These are phyloP conservation scores for Ostrea denselamellosa DNA, from an alignment of 1,140 invertebrate genomes.

Conservation along the genomic window DNA sequence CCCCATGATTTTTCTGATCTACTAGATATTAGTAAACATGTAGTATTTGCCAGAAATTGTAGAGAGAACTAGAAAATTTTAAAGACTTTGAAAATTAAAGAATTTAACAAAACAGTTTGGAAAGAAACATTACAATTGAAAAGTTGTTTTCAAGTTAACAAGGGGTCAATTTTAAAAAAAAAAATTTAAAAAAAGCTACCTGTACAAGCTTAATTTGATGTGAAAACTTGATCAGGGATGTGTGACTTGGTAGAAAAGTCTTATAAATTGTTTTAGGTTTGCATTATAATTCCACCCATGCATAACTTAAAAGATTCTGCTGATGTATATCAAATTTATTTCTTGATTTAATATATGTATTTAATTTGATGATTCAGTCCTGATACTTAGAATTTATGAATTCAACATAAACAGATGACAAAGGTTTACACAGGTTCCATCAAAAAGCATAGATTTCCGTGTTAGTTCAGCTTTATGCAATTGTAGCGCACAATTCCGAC, in stretches of 20 bases:
- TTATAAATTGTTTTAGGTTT: neutral
- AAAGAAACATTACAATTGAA: neutral
- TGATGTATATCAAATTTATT: neutral
- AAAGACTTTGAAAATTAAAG: neutral
- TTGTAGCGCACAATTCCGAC: slow-evolving; percentile 72
- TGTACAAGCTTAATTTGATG: neutral
- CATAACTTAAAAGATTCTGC: neutral
- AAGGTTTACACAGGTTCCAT: neutral
- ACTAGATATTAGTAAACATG: neutral
- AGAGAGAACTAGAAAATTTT: neutral
- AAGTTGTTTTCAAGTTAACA: neutral
- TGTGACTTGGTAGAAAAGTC: neutral
- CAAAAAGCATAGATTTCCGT: neutral
- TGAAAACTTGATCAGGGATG: neutral
- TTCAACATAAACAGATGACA: neutral
- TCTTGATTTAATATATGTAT: neutral
- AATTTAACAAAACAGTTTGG: neutral
- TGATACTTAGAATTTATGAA: neutral
- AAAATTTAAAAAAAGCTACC: too few relatives aligned
- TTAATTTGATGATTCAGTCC: neutral
- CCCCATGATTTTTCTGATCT: neutral
- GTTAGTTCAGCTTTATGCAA: slow-evolving; percentile 39
- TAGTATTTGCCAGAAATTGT: neutral
- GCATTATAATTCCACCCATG: neutral
- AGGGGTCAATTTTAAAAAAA: too few relatives aligned